phyloP scores from a whole-genome alignment of 1,140 invertebrate species.

The Protaetia brevitarsis region DNA sequence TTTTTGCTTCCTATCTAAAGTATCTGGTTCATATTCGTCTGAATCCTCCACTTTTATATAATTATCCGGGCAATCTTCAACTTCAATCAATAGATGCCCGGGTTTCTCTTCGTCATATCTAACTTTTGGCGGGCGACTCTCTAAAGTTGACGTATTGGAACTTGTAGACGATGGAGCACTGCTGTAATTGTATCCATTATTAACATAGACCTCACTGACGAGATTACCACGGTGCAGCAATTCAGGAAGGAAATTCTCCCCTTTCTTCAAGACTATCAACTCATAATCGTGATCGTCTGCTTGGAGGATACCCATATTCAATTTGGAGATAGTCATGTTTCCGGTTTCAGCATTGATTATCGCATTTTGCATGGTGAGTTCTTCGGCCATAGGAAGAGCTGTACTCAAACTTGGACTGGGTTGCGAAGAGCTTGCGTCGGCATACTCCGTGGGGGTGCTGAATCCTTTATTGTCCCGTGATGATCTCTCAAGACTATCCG shows the following conservation, averaged over 20 bases:
- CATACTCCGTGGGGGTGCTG: slow-evolving; percentile 61
- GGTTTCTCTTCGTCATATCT: slow-evolving; percentile 59
- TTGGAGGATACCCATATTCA: slow-evolving; percentile 30
- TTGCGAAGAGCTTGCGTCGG: slow-evolving; percentile 62
- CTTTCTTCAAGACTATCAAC: slow-evolving; percentile 52
- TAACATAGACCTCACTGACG: slow-evolving; percentile 75
- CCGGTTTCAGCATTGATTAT: slow-evolving; percentile 59
- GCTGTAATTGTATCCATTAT: slow-evolving; percentile 68
- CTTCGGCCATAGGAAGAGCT: slow-evolving; percentile 71
- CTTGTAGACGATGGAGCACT: slow-evolving; percentile 58
- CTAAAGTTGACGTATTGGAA: slow-evolving; percentile 60
- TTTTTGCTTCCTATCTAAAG: slow-evolving; percentile 74
- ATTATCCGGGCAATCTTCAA: slow-evolving; percentile 68
- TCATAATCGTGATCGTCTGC: slow-evolving; percentile 51
- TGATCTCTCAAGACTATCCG: slow-evolving; percentile 72
- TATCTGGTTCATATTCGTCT: slow-evolving; percentile 79
- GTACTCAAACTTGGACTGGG: slow-evolving; percentile 65
- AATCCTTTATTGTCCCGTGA: slow-evolving; percentile 46
- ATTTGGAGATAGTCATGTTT: slow-evolving; percentile 58
- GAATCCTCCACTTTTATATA: slow-evolving; percentile 67
- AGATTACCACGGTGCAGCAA: slow-evolving; percentile 55
- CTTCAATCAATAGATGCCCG: slow-evolving; percentile 73
- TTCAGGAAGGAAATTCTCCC: slow-evolving; percentile 54
- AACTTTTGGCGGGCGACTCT: slow-evolving; percentile 55
- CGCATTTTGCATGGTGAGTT: slow-evolving; percentile 71